phyloP scores from a whole-genome alignment of 2,888 invertebrate genomes.

The Macrosiphum euphorbiae region DNA sequence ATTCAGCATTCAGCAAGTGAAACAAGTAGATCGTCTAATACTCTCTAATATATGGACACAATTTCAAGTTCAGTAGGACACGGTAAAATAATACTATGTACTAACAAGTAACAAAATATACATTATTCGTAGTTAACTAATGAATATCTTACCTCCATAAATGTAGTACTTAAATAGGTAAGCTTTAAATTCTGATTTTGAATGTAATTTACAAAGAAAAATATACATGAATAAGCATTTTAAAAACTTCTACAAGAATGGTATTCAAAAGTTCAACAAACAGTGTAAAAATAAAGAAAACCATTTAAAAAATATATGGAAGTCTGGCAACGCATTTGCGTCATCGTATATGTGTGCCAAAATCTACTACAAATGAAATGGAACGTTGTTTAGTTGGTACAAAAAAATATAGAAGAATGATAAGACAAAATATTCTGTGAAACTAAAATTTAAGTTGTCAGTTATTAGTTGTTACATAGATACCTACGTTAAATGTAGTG shows the following conservation, averaged over 20 bases:
- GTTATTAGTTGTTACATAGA: not conserved
- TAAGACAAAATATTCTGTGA: slow-evolving; percentile 1
- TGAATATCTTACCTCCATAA: slow-evolving; percentile 54
- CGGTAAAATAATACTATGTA: not conserved
- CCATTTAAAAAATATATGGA: slow-evolving; percentile 43
- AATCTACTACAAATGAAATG: slow-evolving; percentile 60
- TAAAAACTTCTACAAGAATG: slow-evolving; percentile 14
- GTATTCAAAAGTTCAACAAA: slow-evolving; percentile 58
- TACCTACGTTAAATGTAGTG: not conserved
- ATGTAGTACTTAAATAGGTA: not conserved
- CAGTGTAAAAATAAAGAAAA: slow-evolving; percentile 61
- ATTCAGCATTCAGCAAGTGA: not conserved
- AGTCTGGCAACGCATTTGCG: slow-evolving; percentile 59
- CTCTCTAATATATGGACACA: not conserved
- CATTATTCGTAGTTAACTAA: slow-evolving; percentile 19
- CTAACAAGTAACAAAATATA: slow-evolving; percentile 22
- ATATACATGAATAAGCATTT: slow-evolving; percentile 9
- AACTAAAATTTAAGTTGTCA: not conserved
- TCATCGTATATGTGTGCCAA: slow-evolving; percentile 58
- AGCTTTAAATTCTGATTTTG: not conserved
- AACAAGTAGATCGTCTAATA: not conserved
- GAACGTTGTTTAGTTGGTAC: slow-evolving; percentile 39
- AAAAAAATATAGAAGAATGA: not conserved
- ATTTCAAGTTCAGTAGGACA: slow-evolving; percentile 15
- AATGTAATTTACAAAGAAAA: slow-evolving; percentile 43